Conservation (phyloP, 2,888 invertebrate species). For the Heliconius aoede region DNA sequence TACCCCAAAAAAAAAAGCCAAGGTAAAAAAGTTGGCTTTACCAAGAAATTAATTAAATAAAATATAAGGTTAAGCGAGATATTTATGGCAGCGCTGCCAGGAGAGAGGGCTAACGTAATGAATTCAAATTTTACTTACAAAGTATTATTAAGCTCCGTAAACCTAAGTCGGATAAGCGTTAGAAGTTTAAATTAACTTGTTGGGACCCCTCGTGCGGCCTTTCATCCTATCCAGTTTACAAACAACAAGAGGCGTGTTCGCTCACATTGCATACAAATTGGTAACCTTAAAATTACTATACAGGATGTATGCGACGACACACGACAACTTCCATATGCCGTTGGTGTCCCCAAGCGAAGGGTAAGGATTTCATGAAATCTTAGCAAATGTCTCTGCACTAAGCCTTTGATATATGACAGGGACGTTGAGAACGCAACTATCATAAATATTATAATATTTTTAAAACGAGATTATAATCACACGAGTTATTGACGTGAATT, state of each 20-base stretch:
- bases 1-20: slow-evolving; percentile 18
- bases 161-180: slow-evolving; percentile 68
- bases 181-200: slow-evolving; percentile 79
- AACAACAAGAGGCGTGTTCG: slow-evolving; percentile 59
- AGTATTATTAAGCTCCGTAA: slow-evolving; percentile 66
- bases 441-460: too few relatives aligned
- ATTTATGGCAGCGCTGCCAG: slow-evolving; percentile 38
- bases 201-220: slow-evolving; percentile 59
- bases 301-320: slow-evolving; percentile 36
- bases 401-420: slow-evolving; percentile 19
- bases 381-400: slow-evolving; percentile 22
- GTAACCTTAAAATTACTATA: slow-evolving; percentile 50
- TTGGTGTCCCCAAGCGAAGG: slow-evolving; percentile 27
- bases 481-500: too few relatives aligned
- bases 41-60: slow-evolving; percentile 28
- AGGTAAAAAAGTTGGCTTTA: slow-evolving; percentile 21
- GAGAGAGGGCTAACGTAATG: slow-evolving; percentile 43
- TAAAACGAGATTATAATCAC: too few relatives aligned
- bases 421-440: not conserved
- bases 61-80: slow-evolving; percentile 22
- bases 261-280: slow-evolving; percentile 70
- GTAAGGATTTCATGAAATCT: slow-evolving; percentile 34
- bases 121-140: slow-evolving; percentile 64
- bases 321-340: slow-evolving; percentile 41
- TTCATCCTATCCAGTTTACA: slow-evolving; percentile 58